Base-by-base conservation (phyloP, 2,888 invertebrate species). In the Neria commutata region DNA sequence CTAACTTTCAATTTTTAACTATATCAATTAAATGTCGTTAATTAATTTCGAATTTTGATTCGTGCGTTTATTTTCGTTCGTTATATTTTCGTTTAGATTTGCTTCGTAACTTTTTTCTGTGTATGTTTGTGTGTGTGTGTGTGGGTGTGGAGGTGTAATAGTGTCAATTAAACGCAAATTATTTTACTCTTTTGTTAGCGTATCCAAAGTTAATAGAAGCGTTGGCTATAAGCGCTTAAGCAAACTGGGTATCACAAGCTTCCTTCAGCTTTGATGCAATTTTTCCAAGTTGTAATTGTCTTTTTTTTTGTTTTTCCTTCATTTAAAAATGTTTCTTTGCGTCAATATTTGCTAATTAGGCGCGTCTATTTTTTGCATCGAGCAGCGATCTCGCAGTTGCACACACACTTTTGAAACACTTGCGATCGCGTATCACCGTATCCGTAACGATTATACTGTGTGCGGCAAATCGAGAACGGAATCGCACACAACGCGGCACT, bases 31-130 rank as follows among this genome's bases (percentile, higher is more conserved):
- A 37, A 6, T 14, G 45, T 63, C 50, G 54, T 16, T 14, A 37
- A n/a, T n/a, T n/a, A 60, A 58, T 58, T 60, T 63, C 50, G 40
- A 54, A 63, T 55, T 61, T 61, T 45, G 47, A 19, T 53, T 56
- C 24, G 6, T 40, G 42, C 17, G 19, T 42, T 42, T 26, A 24
- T 17, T 37, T 17, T 3, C 25, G n/a, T 8, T 17, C 37, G 23
- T 21, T 6, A 29, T 52, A 19, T 3, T 8, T 29, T n/a, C 37
- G 24, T 45, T 26, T 53, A 21, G 45, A 26, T 42, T 10, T 29
- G 29, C 19, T 33, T 46, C 17, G 14, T 11, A 17, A 29, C 29
- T n/a, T n/a, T n/a, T n/a, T n/a, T n/a, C n/a, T n/a, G n/a, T n/a
- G n/a, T n/a, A n/a, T n/a, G 48, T 53, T 45, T 8, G 45, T 29